Evolutionary conservation across 2,113 vertebrate genomes (phyloP), one percentile per base, ranked within the genome.

Genomic region (Porphyrio hochstetteri): DNA sequence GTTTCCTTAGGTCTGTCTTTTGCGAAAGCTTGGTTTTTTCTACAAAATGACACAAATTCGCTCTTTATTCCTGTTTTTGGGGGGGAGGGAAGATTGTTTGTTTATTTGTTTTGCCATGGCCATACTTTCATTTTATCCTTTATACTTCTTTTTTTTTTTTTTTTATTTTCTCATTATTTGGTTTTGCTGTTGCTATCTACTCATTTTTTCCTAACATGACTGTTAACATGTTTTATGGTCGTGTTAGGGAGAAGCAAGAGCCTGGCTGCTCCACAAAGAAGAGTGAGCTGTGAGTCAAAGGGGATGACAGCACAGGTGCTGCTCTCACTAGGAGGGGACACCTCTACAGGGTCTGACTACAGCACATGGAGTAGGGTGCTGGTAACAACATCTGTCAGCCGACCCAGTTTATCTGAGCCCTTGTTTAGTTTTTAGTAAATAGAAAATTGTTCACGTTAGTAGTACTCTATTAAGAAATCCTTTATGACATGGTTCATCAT

Each of bases 81-180:
- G 27, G 20, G 6, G 10, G 5, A 7, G 3, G 5, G 7, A 5
- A 2, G 5, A 11, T 9, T 11, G 5, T 18, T 53, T 65, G 16
- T 69, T 86, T 85, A 7, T 46, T 79, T 79, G 2, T n/a, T 68
- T 90, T 36, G 10, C 2, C 7, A 57, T 61, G 2, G 0, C 13
- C 5, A 20, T 53, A 29, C 5, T 60, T 70, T 56, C 1, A 28
- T 56, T 84, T 70, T 75, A 16, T 40, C 11, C n/a, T 40, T 86
- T 90, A 59, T 40, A 16, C 4, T 61, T 82, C 16, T 35, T 29
- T 3, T 42, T 7, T 28, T 60, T 52, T 38, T 46, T 46, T 18
- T 75, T 74, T 50, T 35, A 16, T n/a, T n/a, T n/a, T n/a, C 15
- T 82, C 2, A 11, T 52, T 64, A 23, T 48, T 74, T 52, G 10